These are phyloP conservation scores for Ramphastos sulfuratus DNA, from an alignment of 2,113 vertebrate genomes.

Conservation along the genomic window DNA sequence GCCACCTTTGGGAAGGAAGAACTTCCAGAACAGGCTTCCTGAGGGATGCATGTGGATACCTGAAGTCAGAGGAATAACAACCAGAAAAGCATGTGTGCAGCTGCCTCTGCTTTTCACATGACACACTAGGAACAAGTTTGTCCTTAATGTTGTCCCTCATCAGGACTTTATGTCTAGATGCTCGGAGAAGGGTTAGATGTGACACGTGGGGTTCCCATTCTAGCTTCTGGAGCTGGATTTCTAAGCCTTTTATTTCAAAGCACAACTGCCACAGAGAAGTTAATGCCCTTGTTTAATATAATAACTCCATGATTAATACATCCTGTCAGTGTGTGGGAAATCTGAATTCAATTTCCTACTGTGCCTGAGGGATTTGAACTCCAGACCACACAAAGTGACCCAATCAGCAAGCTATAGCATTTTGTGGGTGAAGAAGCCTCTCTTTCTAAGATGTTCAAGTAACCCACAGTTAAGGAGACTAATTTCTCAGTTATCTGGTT, in stretches of 20 bases:
- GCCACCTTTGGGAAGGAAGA: background rate
- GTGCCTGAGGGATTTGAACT: slow-evolving; percentile 45
- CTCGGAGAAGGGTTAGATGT: background rate
- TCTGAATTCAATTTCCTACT: slow-evolving; percentile 49
- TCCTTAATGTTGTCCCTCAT: background rate
- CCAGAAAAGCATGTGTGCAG: background rate
- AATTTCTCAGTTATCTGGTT: background rate
- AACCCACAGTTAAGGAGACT: fast-evolving
- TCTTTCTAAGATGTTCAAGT: background rate
- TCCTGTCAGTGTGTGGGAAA: slow-evolving; percentile 56
- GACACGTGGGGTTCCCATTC: background rate
- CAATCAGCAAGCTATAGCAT: background rate
- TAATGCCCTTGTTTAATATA: slow-evolving; percentile 50
- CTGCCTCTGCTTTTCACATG: background rate
- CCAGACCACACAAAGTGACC: slow-evolving; percentile 59
- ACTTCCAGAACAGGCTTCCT: background rate
- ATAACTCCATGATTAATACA: slow-evolving; percentile 30
- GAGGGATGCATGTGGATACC: background rate
- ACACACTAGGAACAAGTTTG: background rate
- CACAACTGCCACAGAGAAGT: background rate
- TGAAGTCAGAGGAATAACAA: background rate
- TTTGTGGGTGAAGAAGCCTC: background rate
- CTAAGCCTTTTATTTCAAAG: background rate
- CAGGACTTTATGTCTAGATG: background rate
- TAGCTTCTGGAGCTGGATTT: background rate